These are phyloP conservation scores for Gryllus bimaculatus DNA, from an alignment of 1,140 invertebrate species.

Conservation along the genomic window DNA sequence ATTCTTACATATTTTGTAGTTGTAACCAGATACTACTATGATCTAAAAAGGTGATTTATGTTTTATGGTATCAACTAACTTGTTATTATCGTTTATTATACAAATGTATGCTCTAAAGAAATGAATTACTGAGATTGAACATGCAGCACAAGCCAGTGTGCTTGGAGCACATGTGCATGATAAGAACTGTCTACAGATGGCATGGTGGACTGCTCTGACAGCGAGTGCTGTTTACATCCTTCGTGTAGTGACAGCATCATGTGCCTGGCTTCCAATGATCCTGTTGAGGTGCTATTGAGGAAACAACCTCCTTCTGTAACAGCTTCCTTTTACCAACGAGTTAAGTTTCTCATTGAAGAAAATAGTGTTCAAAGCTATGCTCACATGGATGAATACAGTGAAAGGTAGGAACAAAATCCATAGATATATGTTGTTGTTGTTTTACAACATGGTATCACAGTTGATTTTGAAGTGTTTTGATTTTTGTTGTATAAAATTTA, in stretches of 20 bases:
- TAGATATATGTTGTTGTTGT: constrained; percentile 14
- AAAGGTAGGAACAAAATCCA: constrained; percentile 69
- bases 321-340: constrained; percentile 93
- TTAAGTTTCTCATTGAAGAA: constrained; percentile 97
- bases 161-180: not conserved
- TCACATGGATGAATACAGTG: constrained; percentile 91
- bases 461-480: constrained; percentile 7
- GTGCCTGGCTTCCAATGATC: constrained; percentile 90
- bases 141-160: too few relatives aligned
- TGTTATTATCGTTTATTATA: too few relatives aligned
- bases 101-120: too few relatives aligned
- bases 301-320: constrained; percentile 94
- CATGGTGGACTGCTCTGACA: constrained; percentile 94
- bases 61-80: too few relatives aligned
- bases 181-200: constrained; percentile 62
- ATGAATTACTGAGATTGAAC: too few relatives aligned
- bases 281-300: constrained; percentile 84
- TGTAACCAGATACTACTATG: too few relatives aligned
- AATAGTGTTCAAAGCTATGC: constrained; percentile 97
- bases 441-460: constrained; percentile 1
- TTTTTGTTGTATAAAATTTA: constrained; percentile 13
- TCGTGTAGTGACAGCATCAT: constrained; percentile 82
- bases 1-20: too few relatives aligned
- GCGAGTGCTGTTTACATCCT: constrained; percentile 80
- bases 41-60: too few relatives aligned